These are phyloP conservation scores for Phlogophora meticulosa DNA, from an alignment of 2,888 invertebrate species.

Conservation along the genomic window DNA sequence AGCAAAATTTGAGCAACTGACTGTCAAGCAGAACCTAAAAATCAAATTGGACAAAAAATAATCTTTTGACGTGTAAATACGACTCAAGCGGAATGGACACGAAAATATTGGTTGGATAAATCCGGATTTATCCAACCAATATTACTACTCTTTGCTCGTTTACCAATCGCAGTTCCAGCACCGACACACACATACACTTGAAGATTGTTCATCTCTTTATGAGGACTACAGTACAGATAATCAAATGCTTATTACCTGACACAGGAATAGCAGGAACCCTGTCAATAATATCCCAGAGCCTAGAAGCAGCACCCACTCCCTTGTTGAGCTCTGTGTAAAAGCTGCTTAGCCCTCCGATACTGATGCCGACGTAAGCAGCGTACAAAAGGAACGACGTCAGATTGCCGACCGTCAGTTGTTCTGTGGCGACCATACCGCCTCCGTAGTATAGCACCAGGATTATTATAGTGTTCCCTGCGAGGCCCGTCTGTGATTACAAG, in stretches of 20 bases:
- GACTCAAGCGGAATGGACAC: too few species aligned
- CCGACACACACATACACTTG: not conserved
- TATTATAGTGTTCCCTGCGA: constrained; percentile 97
- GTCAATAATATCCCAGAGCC: constrained; percentile 97
- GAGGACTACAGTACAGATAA: not conserved
- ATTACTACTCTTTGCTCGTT: too few species aligned
- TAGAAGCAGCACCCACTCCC: constrained; percentile 97
- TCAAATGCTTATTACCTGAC: constrained; percentile 87
- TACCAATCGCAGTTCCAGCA: too few species aligned
- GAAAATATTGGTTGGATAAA: too few species aligned
- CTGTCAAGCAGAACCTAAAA: too few species aligned
- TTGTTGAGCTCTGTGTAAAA: constrained; percentile 98
- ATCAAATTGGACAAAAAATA: too few species aligned
- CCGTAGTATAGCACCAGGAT: constrained; percentile 98
- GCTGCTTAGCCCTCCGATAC: constrained; percentile 96
- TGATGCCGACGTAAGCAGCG: constrained; percentile 98
- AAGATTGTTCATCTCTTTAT: not conserved
- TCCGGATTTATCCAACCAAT: too few species aligned
- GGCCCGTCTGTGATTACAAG: constrained; percentile 92
- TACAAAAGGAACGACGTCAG: constrained; percentile 98
- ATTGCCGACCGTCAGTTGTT: constrained; percentile 95
- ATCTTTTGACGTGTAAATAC: too few species aligned
- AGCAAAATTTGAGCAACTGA: too few species aligned
- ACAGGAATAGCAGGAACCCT: constrained; percentile 94
- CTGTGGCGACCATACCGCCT: constrained; percentile 96